Conservation (phyloP, 2,113 vertebrate species). For the Pachycephala philippinensis region DNA sequence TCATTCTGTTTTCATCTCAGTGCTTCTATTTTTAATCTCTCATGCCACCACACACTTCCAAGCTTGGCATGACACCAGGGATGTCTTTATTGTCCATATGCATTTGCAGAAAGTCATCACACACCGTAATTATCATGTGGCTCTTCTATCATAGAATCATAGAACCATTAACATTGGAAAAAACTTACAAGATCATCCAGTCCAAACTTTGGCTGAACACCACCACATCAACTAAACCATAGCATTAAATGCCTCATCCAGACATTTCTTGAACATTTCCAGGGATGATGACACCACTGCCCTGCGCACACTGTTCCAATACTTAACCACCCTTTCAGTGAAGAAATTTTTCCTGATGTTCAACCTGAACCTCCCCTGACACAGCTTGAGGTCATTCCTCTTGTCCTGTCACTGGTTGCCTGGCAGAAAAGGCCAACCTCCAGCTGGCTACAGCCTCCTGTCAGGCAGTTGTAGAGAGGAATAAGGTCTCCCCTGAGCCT, state of each 20-base stretch:
- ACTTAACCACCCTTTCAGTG: background rate
- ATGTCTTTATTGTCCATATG: background rate
- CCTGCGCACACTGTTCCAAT: background rate
- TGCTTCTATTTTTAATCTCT: background rate
- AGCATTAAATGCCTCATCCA: background rate
- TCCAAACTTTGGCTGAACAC: background rate
- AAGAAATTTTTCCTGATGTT: background rate
- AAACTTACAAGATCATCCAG: accelerated
- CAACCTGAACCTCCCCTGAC: background rate
- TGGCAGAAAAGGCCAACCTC: background rate
- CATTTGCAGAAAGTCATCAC: background rate
- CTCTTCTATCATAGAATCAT: background rate
- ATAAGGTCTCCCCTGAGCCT: background rate
- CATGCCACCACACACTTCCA: background rate
- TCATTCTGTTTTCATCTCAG: background rate
- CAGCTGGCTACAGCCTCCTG: background rate
- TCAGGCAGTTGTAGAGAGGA: background rate
- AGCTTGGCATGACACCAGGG: background rate
- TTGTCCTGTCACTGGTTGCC: background rate
- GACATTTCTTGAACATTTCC: background rate
- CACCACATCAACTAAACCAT: background rate
- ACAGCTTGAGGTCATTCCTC: background rate
- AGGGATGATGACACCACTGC: background rate
- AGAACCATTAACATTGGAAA: background rate
- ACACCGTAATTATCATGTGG: background rate